Base-by-base conservation (phyloP, 37 sponge, comb jelly and placozoan species). In the Geodia barretti region DNA sequence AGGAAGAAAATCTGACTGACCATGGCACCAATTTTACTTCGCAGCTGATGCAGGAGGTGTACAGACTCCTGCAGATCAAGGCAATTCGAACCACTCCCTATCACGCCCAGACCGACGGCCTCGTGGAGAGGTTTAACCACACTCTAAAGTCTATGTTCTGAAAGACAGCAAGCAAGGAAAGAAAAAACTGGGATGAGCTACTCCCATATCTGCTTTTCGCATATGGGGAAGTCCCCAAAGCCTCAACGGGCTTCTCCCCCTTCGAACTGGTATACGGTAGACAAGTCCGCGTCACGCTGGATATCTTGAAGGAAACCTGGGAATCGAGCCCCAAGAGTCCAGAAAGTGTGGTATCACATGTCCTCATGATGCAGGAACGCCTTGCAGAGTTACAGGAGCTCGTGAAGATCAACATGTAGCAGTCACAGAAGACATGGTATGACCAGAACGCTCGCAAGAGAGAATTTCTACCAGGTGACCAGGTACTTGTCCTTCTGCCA, bases 221-320 rank as follows among this genome's bases (percentile, higher is more conserved):
- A n/a, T 81, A 75, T 31, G 31, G 82, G 3, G 88, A 87, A 36
- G 81, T 80, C 23, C 83, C 83, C 32, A 83, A 88, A 60, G 80
- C 74, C 14, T 68, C 80, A 30, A 2, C 72, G 14, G 89, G 89
- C 0, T 82, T 88, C 28, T 59, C 72, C 19, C 89, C 89, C 34
- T 89, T 89, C 59, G 89, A 89, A 64, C 66, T 89, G 26, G 42
- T 89, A 34, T 89, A 74, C 82, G 89, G 83, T 5, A 26, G 78
- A 8, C 34, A 14, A 21, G 83, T 81, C 23, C 77, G 83, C 4
- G 89, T 84, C 42, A 79, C 80, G 5, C 66, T 89, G 25, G 84
- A 89, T n/a, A 33, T 89, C 35, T 33, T 83, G n/a, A 60, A 63
- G 32, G 89, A 89, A 39, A 23, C 78, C 4, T 88, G 89, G 89